Evolutionary conservation across 2,113 vertebrate species (phyloP).

Genomic region (Lamprotornis superbus): DNA sequence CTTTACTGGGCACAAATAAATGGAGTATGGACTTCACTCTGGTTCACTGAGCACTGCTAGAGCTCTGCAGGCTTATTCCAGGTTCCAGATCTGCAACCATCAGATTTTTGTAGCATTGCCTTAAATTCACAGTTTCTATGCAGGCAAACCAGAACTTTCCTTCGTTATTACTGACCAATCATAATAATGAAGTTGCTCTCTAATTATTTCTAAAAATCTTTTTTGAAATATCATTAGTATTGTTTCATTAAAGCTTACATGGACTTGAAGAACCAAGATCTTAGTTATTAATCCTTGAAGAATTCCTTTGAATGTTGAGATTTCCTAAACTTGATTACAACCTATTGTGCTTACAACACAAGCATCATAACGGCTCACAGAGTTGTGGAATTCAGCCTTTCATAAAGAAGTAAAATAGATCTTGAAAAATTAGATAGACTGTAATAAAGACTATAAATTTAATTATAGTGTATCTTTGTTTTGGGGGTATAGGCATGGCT

Average conservation of each 20-base stretch:
- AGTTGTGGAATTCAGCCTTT: not conserved
- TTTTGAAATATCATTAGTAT: not conserved
- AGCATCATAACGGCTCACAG: not conserved
- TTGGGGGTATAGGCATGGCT: not conserved
- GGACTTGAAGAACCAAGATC: not conserved
- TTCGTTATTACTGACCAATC: not conserved
- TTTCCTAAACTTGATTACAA: not conserved
- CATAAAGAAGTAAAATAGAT: not conserved
- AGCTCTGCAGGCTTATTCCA: not conserved
- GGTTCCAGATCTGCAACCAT: not conserved
- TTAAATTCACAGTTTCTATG: not conserved
- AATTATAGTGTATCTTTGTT: not conserved
- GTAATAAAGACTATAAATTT: not conserved
- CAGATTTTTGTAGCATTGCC: not conserved
- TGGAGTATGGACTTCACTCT: rapidly evolving
- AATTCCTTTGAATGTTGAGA: not conserved
- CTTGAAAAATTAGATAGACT: not conserved
- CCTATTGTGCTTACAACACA: not conserved
- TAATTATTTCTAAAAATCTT: not conserved
- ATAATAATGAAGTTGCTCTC: not conserved
- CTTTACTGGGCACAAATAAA: not conserved
- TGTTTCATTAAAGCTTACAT: not conserved
- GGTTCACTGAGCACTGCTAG: too few relatives aligned
- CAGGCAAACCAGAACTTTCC: not conserved
- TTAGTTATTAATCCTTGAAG: not conserved